These are phyloP conservation scores for Cladopsammia gracilis DNA, from an alignment of 64 coral and sea anemone genomes.

Conservation along the genomic window DNA sequence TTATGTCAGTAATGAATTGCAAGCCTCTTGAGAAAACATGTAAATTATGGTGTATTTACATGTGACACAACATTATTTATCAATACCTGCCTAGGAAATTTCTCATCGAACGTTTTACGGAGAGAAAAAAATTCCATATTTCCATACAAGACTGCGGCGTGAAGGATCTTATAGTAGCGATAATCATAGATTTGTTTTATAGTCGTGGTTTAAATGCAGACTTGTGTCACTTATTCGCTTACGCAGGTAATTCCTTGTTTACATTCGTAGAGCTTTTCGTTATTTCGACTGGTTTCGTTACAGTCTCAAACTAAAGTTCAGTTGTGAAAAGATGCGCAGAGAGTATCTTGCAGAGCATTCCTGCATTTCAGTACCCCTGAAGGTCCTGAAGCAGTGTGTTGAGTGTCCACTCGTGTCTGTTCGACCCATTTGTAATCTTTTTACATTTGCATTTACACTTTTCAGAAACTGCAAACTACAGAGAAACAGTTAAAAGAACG, in stretches of 20 bases:
- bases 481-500: conserved; percentile 92
- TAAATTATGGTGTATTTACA: background rate
- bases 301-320: background rate
- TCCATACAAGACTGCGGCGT: background rate
- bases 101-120: background rate
- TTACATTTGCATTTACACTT: background rate
- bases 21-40: background rate
- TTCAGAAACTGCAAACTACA: conserved; percentile 87
- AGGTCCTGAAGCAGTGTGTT: no score
- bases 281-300: background rate
- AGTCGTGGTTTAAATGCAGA: background rate
- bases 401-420: no score
- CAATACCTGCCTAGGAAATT: background rate
- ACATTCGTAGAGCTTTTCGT: background rate
- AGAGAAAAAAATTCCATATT: background rate
- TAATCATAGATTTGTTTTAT: background rate
- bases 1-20: background rate
- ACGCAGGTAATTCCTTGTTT: background rate
- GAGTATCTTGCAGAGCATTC: no score
- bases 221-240: background rate
- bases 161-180: background rate
- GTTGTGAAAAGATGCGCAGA: no score
- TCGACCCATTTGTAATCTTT: background rate
- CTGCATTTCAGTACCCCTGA: no score
- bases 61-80: background rate